Evolutionary conservation across 2,888 invertebrate genomes (phyloP).

Genomic region (Troilus luridus): DNA sequence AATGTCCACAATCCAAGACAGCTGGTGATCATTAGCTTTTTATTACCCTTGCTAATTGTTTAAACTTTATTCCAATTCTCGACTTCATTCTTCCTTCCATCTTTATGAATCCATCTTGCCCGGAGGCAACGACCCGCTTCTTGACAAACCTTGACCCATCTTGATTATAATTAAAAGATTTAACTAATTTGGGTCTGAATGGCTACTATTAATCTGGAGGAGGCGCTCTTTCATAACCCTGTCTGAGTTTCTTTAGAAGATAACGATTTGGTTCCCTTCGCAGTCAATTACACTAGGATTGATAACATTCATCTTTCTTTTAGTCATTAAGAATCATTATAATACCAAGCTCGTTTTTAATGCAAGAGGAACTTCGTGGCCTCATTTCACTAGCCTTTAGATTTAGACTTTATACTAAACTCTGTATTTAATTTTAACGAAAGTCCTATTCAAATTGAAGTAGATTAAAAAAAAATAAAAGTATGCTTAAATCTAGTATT

Average conservation of each 20-base stretch:
- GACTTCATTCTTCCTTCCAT: constrained; percentile 1
- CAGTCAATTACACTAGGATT: neutral
- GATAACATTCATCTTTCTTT: neutral
- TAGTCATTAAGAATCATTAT: neutral
- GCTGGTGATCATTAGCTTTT: constrained; percentile 7
- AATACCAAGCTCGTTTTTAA: too few species aligned
- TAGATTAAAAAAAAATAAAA: too few species aligned
- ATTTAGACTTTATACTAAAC: too few species aligned
- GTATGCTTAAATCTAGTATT: too few species aligned
- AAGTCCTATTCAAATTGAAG: too few species aligned
- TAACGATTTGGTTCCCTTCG: neutral
- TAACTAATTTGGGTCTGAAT: constrained; percentile 12
- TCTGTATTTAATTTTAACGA: too few species aligned
- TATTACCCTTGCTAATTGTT: constrained; percentile 27
- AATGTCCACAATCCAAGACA: neutral
- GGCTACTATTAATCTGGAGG: neutral
- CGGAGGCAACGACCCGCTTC: neutral
- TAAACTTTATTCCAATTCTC: constrained; percentile 38
- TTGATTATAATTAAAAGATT: constrained; percentile 43
- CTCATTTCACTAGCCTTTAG: too few species aligned
- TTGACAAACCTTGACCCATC: constrained; percentile 22
- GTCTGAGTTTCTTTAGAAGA: neutral
- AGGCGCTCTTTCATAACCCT: neutral
- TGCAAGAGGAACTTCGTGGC: too few species aligned
- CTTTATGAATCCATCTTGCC: neutral